Evolutionary conservation across 1,140 invertebrate species (phyloP).

Genomic region (Drosophila sp.): DNA sequence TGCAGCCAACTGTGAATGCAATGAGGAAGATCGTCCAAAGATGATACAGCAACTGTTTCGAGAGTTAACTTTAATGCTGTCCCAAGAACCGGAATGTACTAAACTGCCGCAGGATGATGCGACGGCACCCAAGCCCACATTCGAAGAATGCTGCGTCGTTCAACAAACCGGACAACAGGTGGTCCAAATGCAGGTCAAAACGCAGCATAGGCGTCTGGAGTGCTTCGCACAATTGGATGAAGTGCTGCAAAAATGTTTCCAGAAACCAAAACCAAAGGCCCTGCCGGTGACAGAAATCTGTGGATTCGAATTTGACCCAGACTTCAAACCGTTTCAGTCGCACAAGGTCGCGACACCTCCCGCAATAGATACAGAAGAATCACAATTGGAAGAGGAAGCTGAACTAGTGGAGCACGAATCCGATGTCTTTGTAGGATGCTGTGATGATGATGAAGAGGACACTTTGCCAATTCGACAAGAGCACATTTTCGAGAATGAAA

Average conservation of each 20-base stretch:
- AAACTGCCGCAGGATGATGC: slow-evolving; percentile 10
- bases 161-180: background rate
- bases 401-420: background rate
- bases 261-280: background rate
- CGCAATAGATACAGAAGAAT: background rate
- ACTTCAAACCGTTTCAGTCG: slow-evolving; percentile 25
- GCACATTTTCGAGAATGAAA: background rate
- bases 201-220: slow-evolving; percentile 8
- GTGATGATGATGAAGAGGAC: background rate
- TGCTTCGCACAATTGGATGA: slow-evolving; percentile 36
- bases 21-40: background rate
- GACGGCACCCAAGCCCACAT: background rate
- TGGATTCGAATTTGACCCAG: slow-evolving; percentile 48
- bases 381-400: background rate
- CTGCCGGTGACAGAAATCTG: slow-evolving; percentile 34
- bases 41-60: slow-evolving; percentile 36
- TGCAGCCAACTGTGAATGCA: slow-evolving; percentile 22
- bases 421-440: background rate
- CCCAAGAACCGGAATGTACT: slow-evolving; percentile 24
- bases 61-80: slow-evolving; percentile 39
- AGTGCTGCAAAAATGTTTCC: slow-evolving; percentile 45
- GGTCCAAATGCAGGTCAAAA: background rate
- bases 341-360: too few relatives aligned
- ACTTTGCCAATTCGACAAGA: background rate
- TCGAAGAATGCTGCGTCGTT: slow-evolving; percentile 36